Conservation (phyloP, 2,888 invertebrate species). For the Catocala fraxini region DNA sequence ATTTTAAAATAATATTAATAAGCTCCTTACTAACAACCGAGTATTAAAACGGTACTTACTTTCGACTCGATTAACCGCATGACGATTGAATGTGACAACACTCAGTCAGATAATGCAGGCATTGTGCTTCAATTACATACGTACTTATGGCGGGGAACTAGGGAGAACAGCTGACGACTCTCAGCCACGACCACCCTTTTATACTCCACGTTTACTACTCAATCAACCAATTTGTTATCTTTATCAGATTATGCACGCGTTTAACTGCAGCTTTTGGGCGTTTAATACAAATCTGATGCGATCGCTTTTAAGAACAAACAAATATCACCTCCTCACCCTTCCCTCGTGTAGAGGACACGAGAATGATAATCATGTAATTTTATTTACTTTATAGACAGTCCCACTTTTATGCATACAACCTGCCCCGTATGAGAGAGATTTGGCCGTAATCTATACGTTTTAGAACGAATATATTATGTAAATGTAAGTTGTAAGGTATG, state of each 20-base stretch:
- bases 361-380: too few species aligned
- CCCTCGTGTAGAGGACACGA: too few species aligned
- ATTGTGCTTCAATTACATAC: slow-evolving; percentile 76
- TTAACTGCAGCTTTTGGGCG: neutral
- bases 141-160: slow-evolving; percentile 50
- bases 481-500: too few species aligned
- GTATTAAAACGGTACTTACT: slow-evolving; percentile 54
- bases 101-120: slow-evolving; percentile 71
- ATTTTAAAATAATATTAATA: neutral
- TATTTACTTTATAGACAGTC: too few species aligned
- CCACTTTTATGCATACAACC: too few species aligned
- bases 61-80: slow-evolving; percentile 74
- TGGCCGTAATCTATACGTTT: too few species aligned
- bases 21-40: slow-evolving; percentile 4
- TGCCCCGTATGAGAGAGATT: too few species aligned
- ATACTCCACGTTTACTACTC: slow-evolving; percentile 44
- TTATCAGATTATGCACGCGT: slow-evolving; percentile 32
- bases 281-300: neutral
- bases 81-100: slow-evolving; percentile 80
- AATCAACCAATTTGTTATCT: slow-evolving; percentile 53
- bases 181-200: slow-evolving; percentile 49
- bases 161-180: slow-evolving; percentile 72
- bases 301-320: too few species aligned
- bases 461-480: too few species aligned
- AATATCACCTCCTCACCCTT: too few species aligned